Percentiles rank a stretch among this genome's conserved stretches.
These are phyloP conservation scores for Teleopsis dalmanni DNA, from an alignment of 1,140 invertebrate genomes.

Conservation along the genomic window DNA sequence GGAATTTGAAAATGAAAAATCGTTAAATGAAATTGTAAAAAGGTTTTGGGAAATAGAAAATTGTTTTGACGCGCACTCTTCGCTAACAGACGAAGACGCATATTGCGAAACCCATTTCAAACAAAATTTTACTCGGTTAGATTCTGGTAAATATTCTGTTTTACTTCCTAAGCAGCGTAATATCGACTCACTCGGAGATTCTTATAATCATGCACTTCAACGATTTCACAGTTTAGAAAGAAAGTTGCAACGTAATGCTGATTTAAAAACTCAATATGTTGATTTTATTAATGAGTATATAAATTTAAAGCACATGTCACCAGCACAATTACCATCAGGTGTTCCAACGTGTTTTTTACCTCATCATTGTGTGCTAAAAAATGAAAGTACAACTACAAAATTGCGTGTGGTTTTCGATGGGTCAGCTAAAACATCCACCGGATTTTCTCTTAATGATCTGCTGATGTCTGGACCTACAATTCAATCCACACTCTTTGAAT, in stretches of 20 bases:
- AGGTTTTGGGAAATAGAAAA: slow-evolving; percentile 17
- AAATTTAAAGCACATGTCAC: slow-evolving; percentile 2
- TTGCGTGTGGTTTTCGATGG: background rate
- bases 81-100: background rate
- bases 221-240: slow-evolving; percentile 6
- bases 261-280: slow-evolving; percentile 3
- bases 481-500: too few species aligned
- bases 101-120: slow-evolving; percentile 7
- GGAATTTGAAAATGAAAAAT: background rate
- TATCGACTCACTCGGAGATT: background rate
- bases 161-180: background rate
- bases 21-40: background rate
- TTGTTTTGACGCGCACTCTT: background rate
- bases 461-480: background rate
- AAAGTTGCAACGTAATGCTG: background rate
- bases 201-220: slow-evolving; percentile 1
- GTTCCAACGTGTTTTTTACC: background rate
- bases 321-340: too few species aligned
- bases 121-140: background rate
- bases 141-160: slow-evolving; percentile 7
- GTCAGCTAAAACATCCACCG: background rate
- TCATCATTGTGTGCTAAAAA: background rate
- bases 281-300: slow-evolving; percentile 1
- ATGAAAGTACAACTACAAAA: background rate
- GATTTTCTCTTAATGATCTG: background rate